These are phyloP conservation scores for Rhadina sibilatrix DNA, from an alignment of 2,113 vertebrate species.

Conservation along the genomic window DNA sequence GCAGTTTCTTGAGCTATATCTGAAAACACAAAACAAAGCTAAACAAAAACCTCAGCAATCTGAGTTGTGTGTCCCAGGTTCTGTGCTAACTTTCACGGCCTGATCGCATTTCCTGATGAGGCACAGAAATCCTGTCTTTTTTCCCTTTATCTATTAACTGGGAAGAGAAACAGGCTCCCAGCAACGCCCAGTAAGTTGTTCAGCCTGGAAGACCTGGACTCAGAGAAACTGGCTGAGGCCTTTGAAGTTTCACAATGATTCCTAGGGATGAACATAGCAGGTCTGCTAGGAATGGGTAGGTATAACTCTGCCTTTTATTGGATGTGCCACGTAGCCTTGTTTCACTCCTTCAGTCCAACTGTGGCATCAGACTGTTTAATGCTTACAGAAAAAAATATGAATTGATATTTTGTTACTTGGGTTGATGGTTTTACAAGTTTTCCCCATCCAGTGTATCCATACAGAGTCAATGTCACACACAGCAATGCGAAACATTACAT, in stretches of 20 bases:
- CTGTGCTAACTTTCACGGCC: background rate
- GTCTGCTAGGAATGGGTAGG: rapidly evolving
- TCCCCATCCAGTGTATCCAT: background rate
- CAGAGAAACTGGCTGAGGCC: background rate
- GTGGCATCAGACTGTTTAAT: background rate
- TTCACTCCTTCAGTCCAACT: background rate
- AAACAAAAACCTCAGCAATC: background rate
- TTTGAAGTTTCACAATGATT: background rate
- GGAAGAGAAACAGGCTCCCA: background rate
- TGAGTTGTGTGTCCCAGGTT: background rate
- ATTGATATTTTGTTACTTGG: background rate
- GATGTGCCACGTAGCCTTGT: rapidly evolving
- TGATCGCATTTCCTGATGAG: background rate
- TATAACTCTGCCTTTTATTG: background rate
- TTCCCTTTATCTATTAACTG: background rate
- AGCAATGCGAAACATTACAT: background rate
- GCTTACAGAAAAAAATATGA: background rate
- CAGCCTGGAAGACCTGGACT: background rate
- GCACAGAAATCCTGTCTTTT: background rate
- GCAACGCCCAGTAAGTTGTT: background rate
- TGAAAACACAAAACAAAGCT: background rate
- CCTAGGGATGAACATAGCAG: background rate
- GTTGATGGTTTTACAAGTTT: background rate
- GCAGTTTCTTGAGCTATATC: background rate
- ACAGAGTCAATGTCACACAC: too few relatives aligned